phyloP scores from a whole-genome alignment of 2,888 invertebrate genomes.

The Oligia strigilis region DNA sequence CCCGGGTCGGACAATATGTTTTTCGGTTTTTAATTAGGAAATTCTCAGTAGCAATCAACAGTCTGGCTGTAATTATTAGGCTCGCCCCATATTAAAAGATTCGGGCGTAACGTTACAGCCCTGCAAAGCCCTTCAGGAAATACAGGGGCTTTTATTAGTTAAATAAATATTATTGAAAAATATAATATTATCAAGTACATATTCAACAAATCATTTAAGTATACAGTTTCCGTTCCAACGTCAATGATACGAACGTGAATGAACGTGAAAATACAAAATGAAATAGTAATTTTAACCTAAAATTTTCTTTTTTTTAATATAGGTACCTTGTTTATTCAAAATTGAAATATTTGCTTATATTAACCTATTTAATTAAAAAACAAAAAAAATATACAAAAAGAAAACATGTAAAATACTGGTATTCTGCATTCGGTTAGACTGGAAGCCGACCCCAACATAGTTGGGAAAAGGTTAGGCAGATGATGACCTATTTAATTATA shows the following conservation, averaged over 20 bases:
- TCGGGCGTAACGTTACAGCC: not conserved
- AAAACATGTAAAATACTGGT: no score
- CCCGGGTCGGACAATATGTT: not conserved
- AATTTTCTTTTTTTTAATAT: not conserved
- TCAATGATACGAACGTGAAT: not conserved
- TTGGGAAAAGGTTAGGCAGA: no score
- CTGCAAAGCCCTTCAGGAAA: not conserved
- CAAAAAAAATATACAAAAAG: not conserved
- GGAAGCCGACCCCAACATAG: no score
- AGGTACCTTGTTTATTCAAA: not conserved
- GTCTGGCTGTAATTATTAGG: not conserved
- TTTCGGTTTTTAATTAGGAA: not conserved
- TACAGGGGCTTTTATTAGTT: not conserved
- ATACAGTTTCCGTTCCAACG: constrained; percentile 4
- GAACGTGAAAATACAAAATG: not conserved
- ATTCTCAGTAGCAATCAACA: not conserved
- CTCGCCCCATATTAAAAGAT: not conserved
- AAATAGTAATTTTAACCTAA: not conserved
- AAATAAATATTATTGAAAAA: not conserved
- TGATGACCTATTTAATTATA: not conserved
- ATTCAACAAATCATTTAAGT: not conserved
- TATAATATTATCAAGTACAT: not conserved
- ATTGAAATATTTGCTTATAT: not conserved
- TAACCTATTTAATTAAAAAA: not conserved
- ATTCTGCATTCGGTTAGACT: no score